Conservation (phyloP, 2,797 vertebrate species). For the Anolis apletophallus region DNA sequence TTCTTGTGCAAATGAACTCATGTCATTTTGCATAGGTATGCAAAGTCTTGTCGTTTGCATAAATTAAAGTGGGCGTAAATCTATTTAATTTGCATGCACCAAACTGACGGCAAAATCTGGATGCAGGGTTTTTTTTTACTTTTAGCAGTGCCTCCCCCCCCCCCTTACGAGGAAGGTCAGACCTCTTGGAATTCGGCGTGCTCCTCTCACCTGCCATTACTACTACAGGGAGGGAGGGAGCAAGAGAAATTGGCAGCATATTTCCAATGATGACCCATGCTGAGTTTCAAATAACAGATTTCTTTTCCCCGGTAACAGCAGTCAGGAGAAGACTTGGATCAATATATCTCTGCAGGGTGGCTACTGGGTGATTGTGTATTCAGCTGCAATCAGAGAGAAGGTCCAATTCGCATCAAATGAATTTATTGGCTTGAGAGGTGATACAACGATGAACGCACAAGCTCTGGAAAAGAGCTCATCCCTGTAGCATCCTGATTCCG, state of each 20-base stretch:
- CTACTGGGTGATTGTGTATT: slow-evolving; percentile 30
- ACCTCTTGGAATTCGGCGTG: slow-evolving; percentile 5
- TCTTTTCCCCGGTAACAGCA: slow-evolving; percentile 29
- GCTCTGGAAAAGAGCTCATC: background rate
- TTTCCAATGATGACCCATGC: slow-evolving; percentile 4
- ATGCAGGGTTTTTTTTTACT: background rate
- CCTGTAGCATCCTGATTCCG: background rate
- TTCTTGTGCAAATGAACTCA: slow-evolving; percentile 2
- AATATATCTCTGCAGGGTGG: slow-evolving; percentile 48
- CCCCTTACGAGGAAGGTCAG: background rate
- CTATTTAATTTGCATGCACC: background rate
- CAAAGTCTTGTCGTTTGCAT: slow-evolving; percentile 18
- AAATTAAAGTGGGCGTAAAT: slow-evolving; percentile 1
- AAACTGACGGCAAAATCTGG: background rate
- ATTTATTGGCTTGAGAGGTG: slow-evolving; percentile 18
- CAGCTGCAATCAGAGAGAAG: slow-evolving; percentile 13
- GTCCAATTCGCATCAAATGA: slow-evolving; percentile 37
- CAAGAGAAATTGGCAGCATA: slow-evolving; percentile 20
- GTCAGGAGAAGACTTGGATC: slow-evolving; percentile 35
- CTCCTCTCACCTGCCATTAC: slow-evolving; percentile 9
- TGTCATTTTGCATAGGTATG: background rate
- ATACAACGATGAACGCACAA: background rate
- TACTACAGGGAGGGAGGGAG: slow-evolving; percentile 18
- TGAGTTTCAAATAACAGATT: slow-evolving; percentile 20
- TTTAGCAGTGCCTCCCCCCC: background rate